Evolutionary conservation across 2,797 vertebrate genomes (phyloP).

Genomic region (Helostoma temminkii): DNA sequence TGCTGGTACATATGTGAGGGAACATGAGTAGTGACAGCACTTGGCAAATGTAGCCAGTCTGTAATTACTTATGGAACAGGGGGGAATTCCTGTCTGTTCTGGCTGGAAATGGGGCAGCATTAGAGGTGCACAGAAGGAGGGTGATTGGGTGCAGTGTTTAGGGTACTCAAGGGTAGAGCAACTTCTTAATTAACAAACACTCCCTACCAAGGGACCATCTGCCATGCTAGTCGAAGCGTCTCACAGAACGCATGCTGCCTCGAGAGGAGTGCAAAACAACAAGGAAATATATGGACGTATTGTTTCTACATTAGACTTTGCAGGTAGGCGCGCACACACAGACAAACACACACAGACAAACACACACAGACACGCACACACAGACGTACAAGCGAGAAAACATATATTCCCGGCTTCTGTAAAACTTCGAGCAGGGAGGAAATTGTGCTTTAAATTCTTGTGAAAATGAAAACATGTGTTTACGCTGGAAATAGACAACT

Average conservation of each 20-base stretch:
- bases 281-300: constrained; percentile 28
- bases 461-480: constrained; percentile 45
- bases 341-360: neutral
- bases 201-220: constrained; percentile 79
- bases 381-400: neutral
- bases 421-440: constrained; percentile 16
- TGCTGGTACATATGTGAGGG: constrained; percentile 53
- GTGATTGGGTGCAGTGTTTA: constrained; percentile 66
- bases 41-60: constrained; percentile 70
- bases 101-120: constrained; percentile 56
- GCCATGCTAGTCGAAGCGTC: constrained; percentile 70
- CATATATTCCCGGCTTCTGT: constrained; percentile 21
- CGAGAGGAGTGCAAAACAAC: constrained; percentile 36
- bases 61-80: constrained; percentile 77
- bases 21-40: constrained; percentile 64
- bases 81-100: constrained; percentile 76
- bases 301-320: constrained; percentile 27
- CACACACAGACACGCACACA: constrained; percentile 4
- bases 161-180: constrained; percentile 74
- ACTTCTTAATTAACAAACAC: constrained; percentile 82
- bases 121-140: constrained; percentile 70
- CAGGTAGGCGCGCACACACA: constrained; percentile 11
- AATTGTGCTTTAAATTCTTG: constrained; percentile 28
- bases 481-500: constrained; percentile 47
- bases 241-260: constrained; percentile 47